A percentile compares a stretch with the other conserved stretches of the same genome.
Conservation (phyloP, 2,888 invertebrate species). For the Ophioninae sp. region DNA sequence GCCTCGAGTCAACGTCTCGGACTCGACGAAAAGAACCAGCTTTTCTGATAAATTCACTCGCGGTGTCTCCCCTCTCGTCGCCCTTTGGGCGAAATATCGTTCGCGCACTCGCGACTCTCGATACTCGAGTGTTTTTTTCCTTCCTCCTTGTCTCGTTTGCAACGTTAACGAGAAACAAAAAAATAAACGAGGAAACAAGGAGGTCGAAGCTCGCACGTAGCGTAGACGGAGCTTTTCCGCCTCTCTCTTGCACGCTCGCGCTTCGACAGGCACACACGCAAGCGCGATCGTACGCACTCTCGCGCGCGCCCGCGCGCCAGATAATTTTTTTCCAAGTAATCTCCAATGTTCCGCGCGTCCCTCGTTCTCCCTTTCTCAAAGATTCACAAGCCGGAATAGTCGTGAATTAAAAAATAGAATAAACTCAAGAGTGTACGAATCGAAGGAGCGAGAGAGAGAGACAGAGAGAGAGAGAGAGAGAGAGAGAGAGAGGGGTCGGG, state of each 20-base stretch:
- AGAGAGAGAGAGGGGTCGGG: conserved; percentile 4
- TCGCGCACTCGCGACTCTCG: conserved; percentile 14
- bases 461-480: conserved; percentile 4
- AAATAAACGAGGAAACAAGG: conserved; percentile 30
- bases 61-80: neutral
- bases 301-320: conserved; percentile 11
- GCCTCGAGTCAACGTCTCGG: conserved; percentile 11
- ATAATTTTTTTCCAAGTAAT: conserved; percentile 37
- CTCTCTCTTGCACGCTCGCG: conserved; percentile 35
- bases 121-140: conserved; percentile 7
- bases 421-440: neutral
- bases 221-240: conserved; percentile 30
- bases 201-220: conserved; percentile 26
- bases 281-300: conserved; percentile 24
- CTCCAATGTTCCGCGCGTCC: conserved; percentile 26
- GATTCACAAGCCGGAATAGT: neutral
- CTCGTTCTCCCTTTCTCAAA: conserved; percentile 17
- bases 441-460: conserved; percentile 16
- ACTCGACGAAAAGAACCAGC: conserved; percentile 29
- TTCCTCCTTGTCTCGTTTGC: conserved; percentile 16
- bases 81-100: conserved; percentile 5
- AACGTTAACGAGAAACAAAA: conserved; percentile 10
- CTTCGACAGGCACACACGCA: conserved; percentile 35
- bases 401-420: neutral
- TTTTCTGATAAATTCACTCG: conserved; percentile 1